Conservation (phyloP, 1,140 invertebrate genomes). For the Brachionus angularis region DNA sequence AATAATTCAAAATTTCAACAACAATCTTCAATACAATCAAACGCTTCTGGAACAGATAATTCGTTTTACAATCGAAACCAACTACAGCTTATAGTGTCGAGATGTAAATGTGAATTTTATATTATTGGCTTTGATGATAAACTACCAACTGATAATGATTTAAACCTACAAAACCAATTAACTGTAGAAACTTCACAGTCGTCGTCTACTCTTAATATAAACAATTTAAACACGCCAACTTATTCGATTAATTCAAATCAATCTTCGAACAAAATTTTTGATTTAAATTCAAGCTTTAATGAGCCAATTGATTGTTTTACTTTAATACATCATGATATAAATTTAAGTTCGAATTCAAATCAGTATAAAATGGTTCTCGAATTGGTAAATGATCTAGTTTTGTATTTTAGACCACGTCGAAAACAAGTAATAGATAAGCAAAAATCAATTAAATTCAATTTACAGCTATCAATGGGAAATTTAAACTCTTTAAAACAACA, state of each 20-base stretch:
- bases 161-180: background rate
- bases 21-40: too few species aligned
- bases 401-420: slow-evolving; percentile 90
- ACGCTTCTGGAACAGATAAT: too few species aligned
- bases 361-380: slow-evolving; percentile 92
- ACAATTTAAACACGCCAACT: too few species aligned
- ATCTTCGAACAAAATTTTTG: too few species aligned
- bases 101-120: slow-evolving; percentile 31
- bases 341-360: slow-evolving; percentile 91
- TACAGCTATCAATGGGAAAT: slow-evolving; percentile 31
- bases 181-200: too few species aligned
- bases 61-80: too few species aligned
- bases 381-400: slow-evolving; percentile 89
- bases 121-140: slow-evolving; percentile 33
- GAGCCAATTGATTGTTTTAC: slow-evolving; percentile 92
- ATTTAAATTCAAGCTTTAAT: slow-evolving; percentile 57
- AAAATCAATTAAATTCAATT: slow-evolving; percentile 32
- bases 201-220: slow-evolving; percentile 14
- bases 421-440: slow-evolving; percentile 64
- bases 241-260: too few species aligned
- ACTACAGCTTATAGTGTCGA: slow-evolving; percentile 31
- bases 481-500: slow-evolving; percentile 29
- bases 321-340: slow-evolving; percentile 93
- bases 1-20: too few species aligned
- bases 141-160: slow-evolving; percentile 1